Conservation (phyloP, 2,888 invertebrate species). For the Ethmia dodecea region DNA sequence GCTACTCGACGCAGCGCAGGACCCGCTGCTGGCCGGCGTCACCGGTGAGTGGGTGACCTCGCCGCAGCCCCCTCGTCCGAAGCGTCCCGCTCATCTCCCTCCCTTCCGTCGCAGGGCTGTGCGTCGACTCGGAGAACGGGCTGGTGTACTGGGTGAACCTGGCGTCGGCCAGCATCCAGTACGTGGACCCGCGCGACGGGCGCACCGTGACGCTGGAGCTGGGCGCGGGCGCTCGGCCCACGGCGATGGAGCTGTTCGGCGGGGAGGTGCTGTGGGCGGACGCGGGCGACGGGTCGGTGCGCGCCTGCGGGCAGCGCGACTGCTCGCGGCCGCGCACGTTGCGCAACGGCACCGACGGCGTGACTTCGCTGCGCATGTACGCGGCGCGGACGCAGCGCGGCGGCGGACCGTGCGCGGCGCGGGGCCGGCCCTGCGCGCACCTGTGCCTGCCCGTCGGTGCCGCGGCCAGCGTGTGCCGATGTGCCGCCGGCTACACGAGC, state of each 20-base stretch:
- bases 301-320: conserved; percentile 78
- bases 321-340: conserved; percentile 58
- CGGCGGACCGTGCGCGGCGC: conserved; percentile 50
- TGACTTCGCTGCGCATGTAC: conserved; percentile 83
- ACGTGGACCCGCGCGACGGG: conserved; percentile 63
- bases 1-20: conserved; percentile 31
- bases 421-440: conserved; percentile 82
- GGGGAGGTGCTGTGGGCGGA: conserved; percentile 83
- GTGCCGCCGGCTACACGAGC: conserved; percentile 81
- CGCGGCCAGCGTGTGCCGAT: conserved; percentile 80
- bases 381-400: conserved; percentile 81
- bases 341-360: conserved; percentile 80
- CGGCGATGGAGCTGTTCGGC: conserved; percentile 82
- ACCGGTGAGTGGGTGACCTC: conserved; percentile 35
- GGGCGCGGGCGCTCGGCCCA: conserved; percentile 61
- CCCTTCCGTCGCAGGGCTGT: conserved; percentile 71
- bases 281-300: conserved; percentile 78
- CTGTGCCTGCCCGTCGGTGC: conserved; percentile 83
- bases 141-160: conserved; percentile 83
- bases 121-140: conserved; percentile 75
- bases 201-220: conserved; percentile 47
- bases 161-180: conserved; percentile 73
- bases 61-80: background rate
- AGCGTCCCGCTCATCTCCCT: background rate
- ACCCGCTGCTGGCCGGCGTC: conserved; percentile 44